These are phyloP conservation scores for Myathropa florea DNA, from an alignment of 2,888 invertebrate species.

Conservation along the genomic window DNA sequence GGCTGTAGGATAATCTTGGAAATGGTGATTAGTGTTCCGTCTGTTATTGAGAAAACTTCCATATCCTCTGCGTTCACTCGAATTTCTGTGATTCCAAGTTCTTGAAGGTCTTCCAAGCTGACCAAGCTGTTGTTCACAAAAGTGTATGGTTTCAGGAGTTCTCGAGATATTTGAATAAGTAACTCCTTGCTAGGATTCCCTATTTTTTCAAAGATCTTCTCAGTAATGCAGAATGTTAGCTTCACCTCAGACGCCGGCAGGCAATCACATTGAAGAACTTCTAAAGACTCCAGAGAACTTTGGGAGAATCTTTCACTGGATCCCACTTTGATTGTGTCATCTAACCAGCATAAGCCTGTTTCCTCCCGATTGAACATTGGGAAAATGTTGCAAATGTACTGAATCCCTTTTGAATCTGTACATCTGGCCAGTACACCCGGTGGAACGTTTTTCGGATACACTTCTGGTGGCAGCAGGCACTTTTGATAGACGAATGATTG, in stretches of 20 bases:
- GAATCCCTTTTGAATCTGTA: conserved; percentile 22
- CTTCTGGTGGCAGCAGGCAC: conserved; percentile 41
- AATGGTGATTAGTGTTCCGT: conserved; percentile 72
- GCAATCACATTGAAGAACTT: not conserved
- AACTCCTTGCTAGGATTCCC: conserved; percentile 14
- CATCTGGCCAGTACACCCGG: conserved; percentile 56
- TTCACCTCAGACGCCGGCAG: conserved; percentile 12
- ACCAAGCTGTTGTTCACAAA: conserved; percentile 59
- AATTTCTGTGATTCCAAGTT: conserved; percentile 73
- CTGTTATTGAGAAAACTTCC: conserved; percentile 70
- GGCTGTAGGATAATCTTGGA: conserved; percentile 73
- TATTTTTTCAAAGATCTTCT: conserved; percentile 59
- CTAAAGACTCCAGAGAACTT: conserved; percentile 24
- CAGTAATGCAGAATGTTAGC: conserved; percentile 51
- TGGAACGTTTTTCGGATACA: conserved; percentile 22
- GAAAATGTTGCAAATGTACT: conserved; percentile 55
- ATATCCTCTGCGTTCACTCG: conserved; percentile 21
- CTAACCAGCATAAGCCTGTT: conserved; percentile 42
- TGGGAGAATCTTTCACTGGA: not conserved
- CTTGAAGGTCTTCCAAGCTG: conserved; percentile 36
- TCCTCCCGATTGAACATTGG: conserved; percentile 28
- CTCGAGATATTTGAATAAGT: conserved; percentile 47
- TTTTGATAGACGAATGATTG: conserved; percentile 48
- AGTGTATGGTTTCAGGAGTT: conserved; percentile 63
- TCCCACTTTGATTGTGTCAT: conserved; percentile 40